Evolutionary conservation across 35 echinoderm and acorn worm species (phyloP).

Genomic region (Eucidaris tribuloides): DNA sequence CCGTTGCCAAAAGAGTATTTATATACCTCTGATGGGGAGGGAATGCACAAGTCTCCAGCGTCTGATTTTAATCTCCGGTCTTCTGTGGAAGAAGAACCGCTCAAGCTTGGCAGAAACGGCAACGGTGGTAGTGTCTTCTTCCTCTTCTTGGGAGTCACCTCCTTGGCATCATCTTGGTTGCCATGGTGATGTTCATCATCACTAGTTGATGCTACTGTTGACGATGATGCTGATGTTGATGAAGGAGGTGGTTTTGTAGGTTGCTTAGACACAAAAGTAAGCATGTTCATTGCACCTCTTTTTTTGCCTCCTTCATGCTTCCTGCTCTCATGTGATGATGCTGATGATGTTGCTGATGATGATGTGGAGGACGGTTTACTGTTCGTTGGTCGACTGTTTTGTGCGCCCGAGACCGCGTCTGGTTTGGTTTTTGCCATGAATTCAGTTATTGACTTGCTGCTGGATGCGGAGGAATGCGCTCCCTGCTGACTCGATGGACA

Average conservation of each 20-base stretch:
- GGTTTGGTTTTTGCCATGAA: constrained; percentile 46
- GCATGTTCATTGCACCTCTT: constrained; percentile 3
- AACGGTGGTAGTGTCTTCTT: constrained; percentile 40
- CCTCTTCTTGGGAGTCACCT: neutral
- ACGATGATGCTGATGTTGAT: too few species aligned
- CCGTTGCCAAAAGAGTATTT: neutral
- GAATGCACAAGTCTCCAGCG: constrained; percentile 37
- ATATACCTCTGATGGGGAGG: constrained; percentile 68
- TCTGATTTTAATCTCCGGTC: neutral
- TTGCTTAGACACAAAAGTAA: constrained; percentile 61
- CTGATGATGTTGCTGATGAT: neutral
- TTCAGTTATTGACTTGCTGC: constrained; percentile 51
- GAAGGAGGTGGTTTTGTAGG: neutral
- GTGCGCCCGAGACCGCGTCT: neutral
- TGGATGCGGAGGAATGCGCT: neutral
- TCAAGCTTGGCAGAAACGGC: constrained; percentile 26
- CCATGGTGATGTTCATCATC: neutral
- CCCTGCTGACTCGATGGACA: constrained; percentile 1
- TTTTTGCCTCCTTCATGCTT: neutral
- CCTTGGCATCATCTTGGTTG: neutral
- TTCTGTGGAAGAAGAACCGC: neutral
- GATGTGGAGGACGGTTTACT: neutral
- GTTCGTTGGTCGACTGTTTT: neutral
- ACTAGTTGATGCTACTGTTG: neutral
- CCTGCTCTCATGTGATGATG: too few species aligned